These are phyloP conservation scores for Dicyrtomina minuta DNA, from an alignment of 2,888 invertebrate genomes.

Conservation along the genomic window DNA sequence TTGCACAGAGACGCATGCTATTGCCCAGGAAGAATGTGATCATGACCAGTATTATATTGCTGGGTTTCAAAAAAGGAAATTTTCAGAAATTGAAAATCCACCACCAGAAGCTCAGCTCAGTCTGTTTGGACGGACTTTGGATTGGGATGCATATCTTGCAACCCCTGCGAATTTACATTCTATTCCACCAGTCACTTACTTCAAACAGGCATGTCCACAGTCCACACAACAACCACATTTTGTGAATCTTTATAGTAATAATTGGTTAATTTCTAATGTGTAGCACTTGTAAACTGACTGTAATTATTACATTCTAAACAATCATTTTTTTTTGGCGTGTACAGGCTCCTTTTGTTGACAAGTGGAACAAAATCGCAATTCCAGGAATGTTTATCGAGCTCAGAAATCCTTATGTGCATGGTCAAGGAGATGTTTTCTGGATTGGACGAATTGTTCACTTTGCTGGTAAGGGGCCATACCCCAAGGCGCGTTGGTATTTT, in stretches of 20 bases:
- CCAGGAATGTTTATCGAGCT: slow-evolving; percentile 37
- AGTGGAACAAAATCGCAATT: slow-evolving; percentile 37
- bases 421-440: slow-evolving; percentile 34
- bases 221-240: neutral
- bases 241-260: neutral
- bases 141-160: neutral
- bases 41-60: too few species aligned
- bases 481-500: too few species aligned
- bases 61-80: too few species aligned
- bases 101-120: slow-evolving; percentile 29
- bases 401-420: slow-evolving; percentile 33
- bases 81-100: too few species aligned
- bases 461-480: too few species aligned
- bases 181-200: neutral
- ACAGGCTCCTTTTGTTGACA: slow-evolving; percentile 37
- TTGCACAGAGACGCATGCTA: too few species aligned
- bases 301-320: too few species aligned
- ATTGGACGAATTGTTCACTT: slow-evolving; percentile 38
- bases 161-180: too few species aligned
- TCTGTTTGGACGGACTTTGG: slow-evolving; percentile 3
- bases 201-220: neutral
- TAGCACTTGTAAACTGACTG: too few species aligned
- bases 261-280: neutral
- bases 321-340: too few species aligned
- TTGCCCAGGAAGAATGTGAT: too few species aligned